Evolutionary conservation across 2,888 invertebrate species (phyloP).

Genomic region (Cylloceria caligata): DNA sequence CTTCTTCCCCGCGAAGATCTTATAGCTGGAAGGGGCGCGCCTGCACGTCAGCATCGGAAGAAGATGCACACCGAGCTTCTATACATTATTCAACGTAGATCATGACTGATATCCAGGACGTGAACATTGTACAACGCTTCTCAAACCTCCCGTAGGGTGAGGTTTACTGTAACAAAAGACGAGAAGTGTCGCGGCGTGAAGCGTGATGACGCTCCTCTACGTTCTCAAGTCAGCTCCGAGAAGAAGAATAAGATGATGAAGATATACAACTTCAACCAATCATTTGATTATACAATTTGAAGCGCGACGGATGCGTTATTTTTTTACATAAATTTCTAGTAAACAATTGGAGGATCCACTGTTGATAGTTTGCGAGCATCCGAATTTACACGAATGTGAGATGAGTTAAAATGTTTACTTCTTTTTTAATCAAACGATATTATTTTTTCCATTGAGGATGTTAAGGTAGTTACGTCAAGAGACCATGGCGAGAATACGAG

Average conservation of each 20-base stretch:
- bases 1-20: slow-evolving; percentile 42
- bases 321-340: neutral
- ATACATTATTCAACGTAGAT: slow-evolving; percentile 82
- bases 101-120: slow-evolving; percentile 82
- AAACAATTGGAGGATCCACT: too few relatives aligned
- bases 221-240: neutral
- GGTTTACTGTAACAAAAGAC: slow-evolving; percentile 16
- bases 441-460: too few relatives aligned
- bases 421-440: too few relatives aligned
- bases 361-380: too few relatives aligned
- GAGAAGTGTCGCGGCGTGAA: slow-evolving; percentile 1
- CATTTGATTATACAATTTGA: neutral
- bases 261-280: neutral
- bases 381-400: too few relatives aligned
- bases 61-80: slow-evolving; percentile 70
- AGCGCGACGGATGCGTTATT: neutral
- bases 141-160: neutral
- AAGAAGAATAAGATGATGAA: neutral
- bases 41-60: slow-evolving; percentile 25
- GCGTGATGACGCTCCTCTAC: slow-evolving; percentile 15
- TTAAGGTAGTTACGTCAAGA: too few relatives aligned
- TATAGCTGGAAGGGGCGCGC: slow-evolving; percentile 53
- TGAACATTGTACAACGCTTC: slow-evolving; percentile 68
- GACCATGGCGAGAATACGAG: too few relatives aligned
- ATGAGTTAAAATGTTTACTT: too few relatives aligned